A percentile compares a stretch with the other conserved stretches of the same genome.
Evolutionary conservation across 2,797 vertebrate species (phyloP).

Genomic region (Chelon auratus): DNA sequence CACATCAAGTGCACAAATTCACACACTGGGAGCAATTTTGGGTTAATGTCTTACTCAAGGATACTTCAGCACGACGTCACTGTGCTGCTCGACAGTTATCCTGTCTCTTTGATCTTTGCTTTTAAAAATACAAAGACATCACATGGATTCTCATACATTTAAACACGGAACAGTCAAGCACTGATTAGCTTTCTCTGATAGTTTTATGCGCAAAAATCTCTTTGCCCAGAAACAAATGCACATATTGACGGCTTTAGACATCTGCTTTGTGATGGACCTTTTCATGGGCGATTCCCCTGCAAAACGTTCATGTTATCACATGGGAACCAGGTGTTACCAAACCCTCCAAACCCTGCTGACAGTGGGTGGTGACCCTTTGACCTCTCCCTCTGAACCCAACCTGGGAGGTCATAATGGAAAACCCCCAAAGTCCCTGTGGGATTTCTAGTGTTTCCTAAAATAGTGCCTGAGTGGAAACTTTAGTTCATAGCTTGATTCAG

Average conservation of each 20-base stretch:
- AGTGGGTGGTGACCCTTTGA: slow-evolving; percentile 43
- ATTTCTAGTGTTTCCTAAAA: slow-evolving; percentile 49
- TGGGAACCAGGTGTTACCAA: slow-evolving; percentile 17
- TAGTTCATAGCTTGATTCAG: slow-evolving; percentile 32
- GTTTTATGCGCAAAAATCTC: neutral
- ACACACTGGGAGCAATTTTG: no score
- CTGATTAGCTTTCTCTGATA: neutral
- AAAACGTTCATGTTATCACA: slow-evolving; percentile 17
- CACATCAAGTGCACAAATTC: no score
- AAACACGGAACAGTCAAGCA: neutral
- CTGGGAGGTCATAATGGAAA: slow-evolving; percentile 54
- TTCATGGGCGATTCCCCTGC: neutral
- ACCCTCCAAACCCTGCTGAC: slow-evolving; percentile 13
- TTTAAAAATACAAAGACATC: no score
- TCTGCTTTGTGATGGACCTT: neutral
- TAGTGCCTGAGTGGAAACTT: slow-evolving; percentile 54
- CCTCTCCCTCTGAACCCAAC: slow-evolving; percentile 43
- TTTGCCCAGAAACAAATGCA: neutral
- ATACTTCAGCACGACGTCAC: no score
- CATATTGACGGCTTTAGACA: slow-evolving; percentile 8
- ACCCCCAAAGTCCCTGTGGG: slow-evolving; percentile 26
- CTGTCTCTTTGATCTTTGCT: no score
- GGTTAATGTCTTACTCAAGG: no score
- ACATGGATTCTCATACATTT: neutral
- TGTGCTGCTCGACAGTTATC: no score